Conservation (phyloP, 2,797 vertebrate genomes). For the Anguilla pacifica region DNA sequence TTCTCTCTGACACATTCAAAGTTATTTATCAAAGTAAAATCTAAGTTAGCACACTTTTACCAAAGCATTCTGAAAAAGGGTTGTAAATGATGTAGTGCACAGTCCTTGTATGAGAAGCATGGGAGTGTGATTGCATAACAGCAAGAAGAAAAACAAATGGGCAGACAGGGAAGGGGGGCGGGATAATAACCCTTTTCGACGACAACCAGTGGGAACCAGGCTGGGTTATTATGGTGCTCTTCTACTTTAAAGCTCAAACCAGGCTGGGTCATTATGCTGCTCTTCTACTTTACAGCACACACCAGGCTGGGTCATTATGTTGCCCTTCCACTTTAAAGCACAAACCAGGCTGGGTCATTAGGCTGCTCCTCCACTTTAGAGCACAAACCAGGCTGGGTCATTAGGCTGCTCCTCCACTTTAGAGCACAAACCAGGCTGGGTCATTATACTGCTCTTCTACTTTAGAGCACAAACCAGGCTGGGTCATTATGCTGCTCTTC, state of each 20-base stretch:
- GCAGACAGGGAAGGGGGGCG: neutral
- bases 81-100: neutral
- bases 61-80: neutral
- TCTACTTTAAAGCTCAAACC: neutral
- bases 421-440: neutral
- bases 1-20: neutral
- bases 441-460: neutral
- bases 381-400: neutral
- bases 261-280: neutral
- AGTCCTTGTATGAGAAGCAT: neutral
- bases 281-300: neutral
- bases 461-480: neutral
- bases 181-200: neutral
- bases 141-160: neutral
- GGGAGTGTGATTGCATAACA: slow-evolving; percentile 4
- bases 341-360: neutral
- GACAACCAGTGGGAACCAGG: neutral
- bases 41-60: neutral
- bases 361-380: neutral
- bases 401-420: neutral
- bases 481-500: neutral
- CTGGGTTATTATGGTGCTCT: neutral
- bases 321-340: neutral
- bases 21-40: neutral
- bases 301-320: neutral